Evolutionary conservation across 2,113 vertebrate genomes (phyloP).

Genomic region (Mystacornis crossleyi): DNA sequence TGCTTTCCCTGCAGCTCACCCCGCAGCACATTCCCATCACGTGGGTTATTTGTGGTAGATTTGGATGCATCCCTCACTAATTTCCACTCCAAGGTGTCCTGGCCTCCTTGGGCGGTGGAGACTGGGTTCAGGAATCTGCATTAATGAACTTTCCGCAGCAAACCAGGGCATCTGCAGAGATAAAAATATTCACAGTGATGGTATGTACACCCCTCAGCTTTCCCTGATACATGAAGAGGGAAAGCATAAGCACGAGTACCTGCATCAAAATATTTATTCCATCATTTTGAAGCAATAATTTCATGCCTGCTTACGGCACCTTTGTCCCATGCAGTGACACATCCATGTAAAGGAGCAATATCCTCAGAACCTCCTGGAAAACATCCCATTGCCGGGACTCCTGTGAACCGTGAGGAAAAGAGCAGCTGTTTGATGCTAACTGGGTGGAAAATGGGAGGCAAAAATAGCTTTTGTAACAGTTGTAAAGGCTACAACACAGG

Average conservation of each 20-base stretch:
- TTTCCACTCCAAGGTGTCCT: not conserved
- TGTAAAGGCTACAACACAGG: not conserved
- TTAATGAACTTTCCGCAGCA: not conserved
- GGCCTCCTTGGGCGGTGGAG: not conserved
- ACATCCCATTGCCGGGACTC: not conserved
- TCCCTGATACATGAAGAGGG: fast-evolving
- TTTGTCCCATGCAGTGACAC: not conserved
- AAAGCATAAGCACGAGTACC: not conserved
- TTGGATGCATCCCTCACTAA: not conserved
- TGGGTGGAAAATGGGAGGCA: not conserved
- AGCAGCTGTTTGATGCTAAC: not conserved
- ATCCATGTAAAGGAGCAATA: not conserved
- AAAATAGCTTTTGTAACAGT: not conserved
- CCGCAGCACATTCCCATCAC: too few species aligned
- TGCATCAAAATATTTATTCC: not conserved
- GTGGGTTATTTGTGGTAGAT: too few species aligned
- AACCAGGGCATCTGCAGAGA: not conserved
- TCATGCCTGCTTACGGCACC: fast-evolving
- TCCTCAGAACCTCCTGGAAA: not conserved
- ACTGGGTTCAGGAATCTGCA: not conserved
- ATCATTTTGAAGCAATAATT: not conserved
- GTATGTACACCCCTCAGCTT: not conserved
- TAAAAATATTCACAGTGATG: not conserved
- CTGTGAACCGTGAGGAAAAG: not conserved
- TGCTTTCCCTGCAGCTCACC: not conserved